These are phyloP conservation scores for Rhagonycha lutea DNA, from an alignment of 2,888 invertebrate genomes.

Conservation along the genomic window DNA sequence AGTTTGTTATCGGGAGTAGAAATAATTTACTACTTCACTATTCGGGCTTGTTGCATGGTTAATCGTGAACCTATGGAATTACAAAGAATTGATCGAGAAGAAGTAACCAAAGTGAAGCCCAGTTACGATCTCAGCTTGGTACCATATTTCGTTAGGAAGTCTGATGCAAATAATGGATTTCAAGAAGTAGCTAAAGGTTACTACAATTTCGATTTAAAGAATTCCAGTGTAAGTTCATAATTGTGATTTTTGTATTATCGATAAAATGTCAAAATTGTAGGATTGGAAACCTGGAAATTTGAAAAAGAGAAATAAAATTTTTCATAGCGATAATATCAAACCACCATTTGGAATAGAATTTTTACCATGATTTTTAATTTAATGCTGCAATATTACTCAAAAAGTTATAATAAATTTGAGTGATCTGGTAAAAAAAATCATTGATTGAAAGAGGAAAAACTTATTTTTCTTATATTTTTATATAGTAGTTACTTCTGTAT, in stretches of 20 bases:
- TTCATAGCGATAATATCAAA: slow-evolving; percentile 23
- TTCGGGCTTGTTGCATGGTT: slow-evolving; percentile 69
- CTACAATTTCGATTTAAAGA: slow-evolving; percentile 4
- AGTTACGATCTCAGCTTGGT: slow-evolving; percentile 50
- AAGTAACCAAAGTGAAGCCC: slow-evolving; percentile 41
- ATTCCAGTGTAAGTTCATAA: slow-evolving; percentile 1
- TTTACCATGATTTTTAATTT: slow-evolving; percentile 20
- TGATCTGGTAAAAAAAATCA: no score
- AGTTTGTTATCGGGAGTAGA: slow-evolving; percentile 78
- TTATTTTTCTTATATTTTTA: no score
- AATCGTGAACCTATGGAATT: slow-evolving; percentile 58
- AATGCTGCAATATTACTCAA: no score
- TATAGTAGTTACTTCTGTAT: no score
- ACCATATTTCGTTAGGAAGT: slow-evolving; percentile 48
- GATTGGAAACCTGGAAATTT: slow-evolving; percentile 29
- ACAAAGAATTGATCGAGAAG: slow-evolving; percentile 56
- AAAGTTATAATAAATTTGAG: no score
- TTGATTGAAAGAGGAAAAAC: no score
- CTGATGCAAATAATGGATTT: slow-evolving; percentile 41
- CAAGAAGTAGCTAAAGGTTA: slow-evolving; percentile 36
- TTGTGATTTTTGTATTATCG: background rate
- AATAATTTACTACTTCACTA: slow-evolving; percentile 75
- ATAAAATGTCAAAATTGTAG: slow-evolving; percentile 30
- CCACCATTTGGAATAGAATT: slow-evolving; percentile 46
- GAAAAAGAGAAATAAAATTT: background rate